phyloP scores from a whole-genome alignment of 2,888 invertebrate genomes.

The Himalopsyche anomala region DNA sequence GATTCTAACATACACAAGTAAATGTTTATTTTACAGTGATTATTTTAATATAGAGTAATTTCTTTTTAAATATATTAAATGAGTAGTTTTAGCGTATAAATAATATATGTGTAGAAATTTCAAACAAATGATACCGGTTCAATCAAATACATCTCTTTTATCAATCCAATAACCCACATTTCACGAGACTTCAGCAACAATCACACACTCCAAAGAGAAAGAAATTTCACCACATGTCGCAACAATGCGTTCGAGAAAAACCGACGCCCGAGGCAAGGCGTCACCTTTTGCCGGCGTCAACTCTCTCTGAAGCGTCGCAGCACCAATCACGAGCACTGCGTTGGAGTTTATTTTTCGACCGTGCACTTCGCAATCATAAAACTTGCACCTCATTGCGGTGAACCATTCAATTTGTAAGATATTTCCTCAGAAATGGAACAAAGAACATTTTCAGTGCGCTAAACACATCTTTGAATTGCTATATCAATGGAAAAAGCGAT shows the following conservation, averaged over 20 bases:
- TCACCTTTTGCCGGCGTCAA: no score
- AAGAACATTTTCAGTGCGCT: background rate
- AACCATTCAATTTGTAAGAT: slow-evolving; percentile 22
- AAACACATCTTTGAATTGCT: background rate
- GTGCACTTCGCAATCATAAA: slow-evolving; percentile 15
- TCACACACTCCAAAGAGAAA: slow-evolving; percentile 27
- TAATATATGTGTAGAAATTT: background rate
- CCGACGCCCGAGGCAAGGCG: background rate
- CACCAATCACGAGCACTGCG: background rate
- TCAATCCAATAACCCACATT: slow-evolving; percentile 22
- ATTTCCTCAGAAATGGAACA: slow-evolving; percentile 16
- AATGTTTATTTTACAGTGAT: no score
- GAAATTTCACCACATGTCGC: background rate
- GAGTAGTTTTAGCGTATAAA: no score
- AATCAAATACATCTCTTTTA: slow-evolving; percentile 16
- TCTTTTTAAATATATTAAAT: no score
- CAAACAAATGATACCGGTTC: background rate
- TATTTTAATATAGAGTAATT: no score
- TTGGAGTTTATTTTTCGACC: slow-evolving; percentile 19
- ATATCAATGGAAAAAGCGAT: no score
- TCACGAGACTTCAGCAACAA: background rate
- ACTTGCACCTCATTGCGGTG: slow-evolving; percentile 8
- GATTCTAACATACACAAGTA: no score
- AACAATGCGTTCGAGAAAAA: slow-evolving; percentile 32
- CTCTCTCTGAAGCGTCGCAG: background rate